A percentile compares a stretch with the other conserved stretches of the same genome.
Evolutionary conservation across 1,140 invertebrate genomes (phyloP).

Genomic region (Tetragonula clypearis): DNA sequence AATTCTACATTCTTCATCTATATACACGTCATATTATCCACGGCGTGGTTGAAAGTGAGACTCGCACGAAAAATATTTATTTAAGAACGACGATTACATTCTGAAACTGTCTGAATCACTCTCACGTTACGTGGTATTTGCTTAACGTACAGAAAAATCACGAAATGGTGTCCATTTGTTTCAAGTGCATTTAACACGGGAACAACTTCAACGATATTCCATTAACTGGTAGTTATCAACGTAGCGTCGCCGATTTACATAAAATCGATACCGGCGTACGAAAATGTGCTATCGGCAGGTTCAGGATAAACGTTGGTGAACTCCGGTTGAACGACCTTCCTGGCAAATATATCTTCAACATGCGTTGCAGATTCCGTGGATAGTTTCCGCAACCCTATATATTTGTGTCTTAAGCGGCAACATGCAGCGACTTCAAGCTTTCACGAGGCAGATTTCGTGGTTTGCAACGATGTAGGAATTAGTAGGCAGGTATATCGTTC

Average conservation of each 20-base stretch:
- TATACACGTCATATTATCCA: too few relatives aligned
- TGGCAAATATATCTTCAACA: not conserved
- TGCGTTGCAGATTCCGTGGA: not conserved
- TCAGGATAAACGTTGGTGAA: not conserved
- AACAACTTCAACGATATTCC: not conserved
- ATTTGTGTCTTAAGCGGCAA: not conserved
- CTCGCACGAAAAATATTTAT: too few relatives aligned
- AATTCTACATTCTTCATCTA: too few relatives aligned
- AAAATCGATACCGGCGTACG: conserved; percentile 2
- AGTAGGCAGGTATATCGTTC: too few relatives aligned
- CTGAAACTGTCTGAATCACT: too few relatives aligned
- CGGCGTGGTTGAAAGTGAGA: too few relatives aligned
- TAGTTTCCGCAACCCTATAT: not conserved
- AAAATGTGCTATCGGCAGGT: conserved; percentile 11
- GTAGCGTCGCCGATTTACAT: not conserved
- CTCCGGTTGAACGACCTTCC: not conserved
- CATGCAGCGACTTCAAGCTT: not conserved
- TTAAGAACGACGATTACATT: too few relatives aligned
- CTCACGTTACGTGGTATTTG: too few relatives aligned
- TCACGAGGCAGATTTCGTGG: not conserved
- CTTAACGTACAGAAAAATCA: not conserved
- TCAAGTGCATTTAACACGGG: not conserved
- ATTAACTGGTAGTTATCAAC: not conserved
- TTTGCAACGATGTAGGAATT: not conserved
- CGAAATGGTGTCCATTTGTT: not conserved